Conservation (phyloP, 2,113 vertebrate species). For the Callithrix jacchus region DNA sequence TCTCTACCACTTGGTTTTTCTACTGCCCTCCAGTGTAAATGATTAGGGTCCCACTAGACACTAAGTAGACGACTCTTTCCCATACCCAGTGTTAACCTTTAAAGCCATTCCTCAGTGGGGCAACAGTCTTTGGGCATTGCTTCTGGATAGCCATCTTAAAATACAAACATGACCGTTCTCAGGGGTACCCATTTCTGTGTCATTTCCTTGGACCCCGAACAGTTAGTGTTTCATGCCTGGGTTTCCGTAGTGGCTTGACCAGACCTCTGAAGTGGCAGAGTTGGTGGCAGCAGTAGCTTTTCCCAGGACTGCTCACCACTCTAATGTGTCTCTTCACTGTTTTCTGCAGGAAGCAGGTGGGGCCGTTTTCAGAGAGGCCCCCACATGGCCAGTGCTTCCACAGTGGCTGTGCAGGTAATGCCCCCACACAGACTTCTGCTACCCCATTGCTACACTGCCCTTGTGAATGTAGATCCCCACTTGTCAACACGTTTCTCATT, state of each 20-base stretch:
- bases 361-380: not conserved
- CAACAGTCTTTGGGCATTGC: not conserved
- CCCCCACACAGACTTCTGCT: not conserved
- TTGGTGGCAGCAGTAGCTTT: not conserved
- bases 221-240: not conserved
- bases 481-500: not conserved
- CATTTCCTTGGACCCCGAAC: not conserved
- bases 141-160: not conserved
- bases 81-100: not conserved
- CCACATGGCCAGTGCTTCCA: not conserved
- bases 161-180: not conserved
- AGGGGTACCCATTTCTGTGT: not conserved
- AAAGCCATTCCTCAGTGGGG: not conserved
- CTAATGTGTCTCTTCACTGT: not conserved
- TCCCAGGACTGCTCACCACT: not conserved
- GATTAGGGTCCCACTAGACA: not conserved
- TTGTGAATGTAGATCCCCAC: not conserved
- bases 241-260: not conserved
- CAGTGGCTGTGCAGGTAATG: too few species aligned
- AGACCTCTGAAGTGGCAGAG: not conserved
- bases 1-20: not conserved
- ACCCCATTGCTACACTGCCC: not conserved
- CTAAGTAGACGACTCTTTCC: not conserved
- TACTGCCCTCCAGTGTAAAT: not conserved
- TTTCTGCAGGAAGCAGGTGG: too few species aligned